Evolutionary conservation across 2,113 vertebrate species (phyloP).

Genomic region (Ginglymostoma cirratum): DNA sequence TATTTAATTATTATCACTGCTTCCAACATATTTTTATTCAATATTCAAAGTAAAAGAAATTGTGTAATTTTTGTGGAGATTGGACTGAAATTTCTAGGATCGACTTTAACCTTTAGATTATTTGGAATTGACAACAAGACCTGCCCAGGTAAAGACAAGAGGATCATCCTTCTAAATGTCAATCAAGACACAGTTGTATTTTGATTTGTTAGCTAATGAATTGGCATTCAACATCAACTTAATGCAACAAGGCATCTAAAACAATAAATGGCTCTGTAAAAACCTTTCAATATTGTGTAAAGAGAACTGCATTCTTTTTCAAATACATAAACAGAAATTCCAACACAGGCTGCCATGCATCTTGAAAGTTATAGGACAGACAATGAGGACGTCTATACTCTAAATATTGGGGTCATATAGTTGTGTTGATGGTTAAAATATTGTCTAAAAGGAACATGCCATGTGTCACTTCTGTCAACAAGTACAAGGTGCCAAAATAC

Average conservation of each 20-base stretch:
- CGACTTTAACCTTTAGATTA: not conserved
- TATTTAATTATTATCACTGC: not conserved
- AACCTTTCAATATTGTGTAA: too few relatives aligned
- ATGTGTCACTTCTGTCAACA: not conserved
- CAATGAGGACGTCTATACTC: constrained; percentile 16
- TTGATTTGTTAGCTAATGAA: not conserved
- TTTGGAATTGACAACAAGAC: not conserved
- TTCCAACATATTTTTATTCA: not conserved
- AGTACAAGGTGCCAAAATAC: not conserved
- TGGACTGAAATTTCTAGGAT: not conserved
- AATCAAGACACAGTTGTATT: not conserved
- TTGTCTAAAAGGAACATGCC: not conserved
- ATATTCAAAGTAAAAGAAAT: not conserved
- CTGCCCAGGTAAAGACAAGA: not conserved
- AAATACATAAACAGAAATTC: not conserved
- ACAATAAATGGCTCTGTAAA: not conserved
- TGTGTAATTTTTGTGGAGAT: too few relatives aligned
- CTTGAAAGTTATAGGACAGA: not conserved
- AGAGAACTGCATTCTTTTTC: not conserved
- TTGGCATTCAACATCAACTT: not conserved
- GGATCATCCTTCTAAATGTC: not conserved
- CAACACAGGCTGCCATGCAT: not conserved
- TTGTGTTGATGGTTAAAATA: constrained; percentile 23
- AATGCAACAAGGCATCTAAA: not conserved
- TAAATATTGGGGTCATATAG: not conserved